Conservation (phyloP, 1,140 invertebrate genomes). For the Drosophila saltans region DNA sequence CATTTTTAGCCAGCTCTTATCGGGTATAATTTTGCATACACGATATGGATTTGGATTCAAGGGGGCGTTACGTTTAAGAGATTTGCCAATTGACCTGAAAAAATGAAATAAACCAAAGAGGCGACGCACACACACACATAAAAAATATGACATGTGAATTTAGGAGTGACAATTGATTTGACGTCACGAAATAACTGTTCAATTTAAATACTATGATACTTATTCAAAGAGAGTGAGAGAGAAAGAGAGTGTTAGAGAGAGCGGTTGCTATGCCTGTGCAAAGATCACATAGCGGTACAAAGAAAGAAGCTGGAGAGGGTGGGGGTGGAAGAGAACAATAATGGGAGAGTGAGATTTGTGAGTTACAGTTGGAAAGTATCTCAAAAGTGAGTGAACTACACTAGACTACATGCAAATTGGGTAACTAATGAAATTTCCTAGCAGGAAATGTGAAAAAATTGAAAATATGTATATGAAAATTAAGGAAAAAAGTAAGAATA, state of each 20-base stretch:
- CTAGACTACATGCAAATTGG: slow-evolving; percentile 11
- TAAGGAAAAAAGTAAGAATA: too few species aligned
- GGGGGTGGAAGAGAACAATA: slow-evolving; percentile 1
- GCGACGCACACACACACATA: not conserved
- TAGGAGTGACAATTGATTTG: slow-evolving; percentile 8
- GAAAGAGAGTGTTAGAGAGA: slow-evolving; percentile 9
- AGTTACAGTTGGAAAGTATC: slow-evolving; percentile 8
- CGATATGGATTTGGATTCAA: slow-evolving; percentile 3
- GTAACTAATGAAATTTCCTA: not conserved
- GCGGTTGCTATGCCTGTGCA: slow-evolving; percentile 16
- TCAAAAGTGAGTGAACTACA: slow-evolving; percentile 20
- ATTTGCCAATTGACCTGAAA: not conserved
- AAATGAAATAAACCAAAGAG: not conserved
- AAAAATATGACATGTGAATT: slow-evolving; percentile 1
- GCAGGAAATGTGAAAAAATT: too few species aligned
- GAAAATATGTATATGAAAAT: too few species aligned
- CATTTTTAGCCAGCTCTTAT: slow-evolving; percentile 14
- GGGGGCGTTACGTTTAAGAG: not conserved
- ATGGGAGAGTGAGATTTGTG: slow-evolving; percentile 13
- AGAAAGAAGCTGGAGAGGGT: not conserved
- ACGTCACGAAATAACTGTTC: slow-evolving; percentile 69
- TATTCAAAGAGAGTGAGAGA: slow-evolving; percentile 22
- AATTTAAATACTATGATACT: slow-evolving; percentile 31
- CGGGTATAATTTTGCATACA: not conserved
- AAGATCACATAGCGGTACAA: slow-evolving; percentile 4